Conservation (phyloP, 2,797 vertebrate species). For the Catostomus latipinnis region DNA sequence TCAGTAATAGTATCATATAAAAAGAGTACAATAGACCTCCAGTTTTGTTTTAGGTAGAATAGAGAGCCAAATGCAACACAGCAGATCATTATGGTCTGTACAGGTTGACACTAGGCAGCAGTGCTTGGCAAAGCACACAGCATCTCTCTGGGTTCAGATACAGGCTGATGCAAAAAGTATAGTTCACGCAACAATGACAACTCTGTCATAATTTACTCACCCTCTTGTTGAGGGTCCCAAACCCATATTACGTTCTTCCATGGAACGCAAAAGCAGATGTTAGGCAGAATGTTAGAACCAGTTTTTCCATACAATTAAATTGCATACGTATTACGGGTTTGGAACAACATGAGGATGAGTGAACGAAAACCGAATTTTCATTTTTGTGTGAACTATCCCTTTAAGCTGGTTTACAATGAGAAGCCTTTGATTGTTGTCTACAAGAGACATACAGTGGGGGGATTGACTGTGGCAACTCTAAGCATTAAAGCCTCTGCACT, state of each 20-base stretch:
- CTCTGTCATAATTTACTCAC: no score
- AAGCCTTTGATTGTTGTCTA: conserved; percentile 61
- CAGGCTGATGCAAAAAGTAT: conserved; percentile 62
- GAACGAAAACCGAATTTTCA: no score
- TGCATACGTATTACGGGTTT: no score
- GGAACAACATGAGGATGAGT: no score
- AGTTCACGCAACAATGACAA: no score
- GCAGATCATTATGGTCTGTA: neutral
- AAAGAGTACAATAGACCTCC: conserved; percentile 47
- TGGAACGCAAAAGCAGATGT: no score
- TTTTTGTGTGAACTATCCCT: no score
- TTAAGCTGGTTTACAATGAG: conserved; percentile 67
- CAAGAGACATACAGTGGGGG: conserved; percentile 62
- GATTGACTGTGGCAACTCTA: conserved; percentile 59
- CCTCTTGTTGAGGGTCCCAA: no score
- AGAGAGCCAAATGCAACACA: neutral
- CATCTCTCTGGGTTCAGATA: conserved; percentile 23
- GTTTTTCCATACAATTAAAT: no score
- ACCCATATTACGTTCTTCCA: no score
- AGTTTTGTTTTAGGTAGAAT: conserved; percentile 20
- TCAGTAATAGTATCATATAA: conserved; percentile 64
- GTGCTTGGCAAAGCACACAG: conserved; percentile 63
- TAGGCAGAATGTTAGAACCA: no score
- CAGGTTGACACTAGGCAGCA: conserved; percentile 59
- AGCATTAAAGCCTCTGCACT: conserved; percentile 33